phyloP scores from a whole-genome alignment of 64 coral and sea anemone species.

The Montipora cactus region DNA sequence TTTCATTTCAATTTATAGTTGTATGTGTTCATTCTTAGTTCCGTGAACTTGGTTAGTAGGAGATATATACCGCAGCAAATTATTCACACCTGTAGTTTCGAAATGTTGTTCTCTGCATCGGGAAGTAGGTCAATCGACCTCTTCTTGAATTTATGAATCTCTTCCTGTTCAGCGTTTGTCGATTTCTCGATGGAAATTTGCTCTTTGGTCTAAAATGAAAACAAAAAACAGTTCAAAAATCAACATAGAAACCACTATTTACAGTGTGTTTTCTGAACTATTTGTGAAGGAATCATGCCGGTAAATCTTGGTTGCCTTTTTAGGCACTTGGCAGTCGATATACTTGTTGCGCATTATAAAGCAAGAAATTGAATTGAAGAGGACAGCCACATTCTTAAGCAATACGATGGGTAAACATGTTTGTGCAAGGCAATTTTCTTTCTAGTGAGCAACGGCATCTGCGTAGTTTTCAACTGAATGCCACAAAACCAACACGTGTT shows the following conservation, averaged over 20 bases:
- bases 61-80: too few species aligned
- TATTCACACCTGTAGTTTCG: slow-evolving; percentile 86
- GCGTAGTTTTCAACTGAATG: too few species aligned
- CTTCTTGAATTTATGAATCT: slow-evolving; percentile 97
- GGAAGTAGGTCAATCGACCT: slow-evolving; percentile 93
- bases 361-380: too few species aligned
- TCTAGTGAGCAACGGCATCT: too few species aligned
- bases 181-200: slow-evolving; percentile 56
- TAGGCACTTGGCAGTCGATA: background rate
- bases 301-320: background rate
- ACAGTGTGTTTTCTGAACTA: too few species aligned
- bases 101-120: slow-evolving; percentile 97
- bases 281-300: too few species aligned
- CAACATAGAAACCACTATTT: too few species aligned
- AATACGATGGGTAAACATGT: background rate
- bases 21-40: too few species aligned
- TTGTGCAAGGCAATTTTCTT: too few species aligned
- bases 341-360: background rate
- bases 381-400: background rate
- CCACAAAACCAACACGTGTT: too few species aligned
- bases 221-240: background rate
- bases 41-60: too few species aligned
- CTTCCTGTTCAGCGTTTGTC: slow-evolving; percentile 88
- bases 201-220: slow-evolving; percentile 71
- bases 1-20: too few species aligned